These are phyloP conservation scores for Volucella bombylans DNA, from an alignment of 2,888 invertebrate species.

Conservation along the genomic window DNA sequence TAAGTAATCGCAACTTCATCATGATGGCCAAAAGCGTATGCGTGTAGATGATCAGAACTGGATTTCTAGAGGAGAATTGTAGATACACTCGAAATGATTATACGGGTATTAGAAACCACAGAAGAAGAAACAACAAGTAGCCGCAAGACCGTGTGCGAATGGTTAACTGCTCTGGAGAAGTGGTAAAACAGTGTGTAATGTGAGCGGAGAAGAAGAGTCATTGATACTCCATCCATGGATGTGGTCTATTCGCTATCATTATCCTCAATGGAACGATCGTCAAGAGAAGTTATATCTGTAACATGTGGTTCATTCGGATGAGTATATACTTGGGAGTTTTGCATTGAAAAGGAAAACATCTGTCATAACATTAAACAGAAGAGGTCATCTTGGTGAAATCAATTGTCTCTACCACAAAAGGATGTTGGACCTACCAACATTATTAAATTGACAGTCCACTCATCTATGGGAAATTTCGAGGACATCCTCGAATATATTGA, in stretches of 20 bases:
- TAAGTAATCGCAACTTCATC: constrained; percentile 64
- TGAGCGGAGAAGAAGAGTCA: constrained; percentile 54
- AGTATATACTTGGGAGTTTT: constrained; percentile 50
- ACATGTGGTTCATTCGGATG: constrained; percentile 48
- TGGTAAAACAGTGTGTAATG: constrained; percentile 36
- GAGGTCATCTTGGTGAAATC: too few species aligned
- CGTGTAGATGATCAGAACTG: constrained; percentile 64
- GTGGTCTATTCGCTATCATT: constrained; percentile 46
- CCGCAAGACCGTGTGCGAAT: constrained; percentile 69
- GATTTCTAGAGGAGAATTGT: constrained; percentile 42
- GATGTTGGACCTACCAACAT: too few species aligned
- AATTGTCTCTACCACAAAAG: too few species aligned
- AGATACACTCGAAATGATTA: constrained; percentile 33
- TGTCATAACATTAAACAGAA: too few species aligned
- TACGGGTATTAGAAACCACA: constrained; percentile 69
- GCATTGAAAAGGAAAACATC: not conserved
- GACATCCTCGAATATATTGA: too few species aligned
- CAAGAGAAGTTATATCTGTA: constrained; percentile 59
- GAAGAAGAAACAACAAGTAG: constrained; percentile 60
- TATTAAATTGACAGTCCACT: too few species aligned
- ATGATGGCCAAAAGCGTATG: constrained; percentile 17
- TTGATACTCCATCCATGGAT: constrained; percentile 58
- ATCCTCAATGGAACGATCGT: constrained; percentile 51
- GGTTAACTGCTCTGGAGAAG: constrained; percentile 51
- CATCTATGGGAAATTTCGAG: too few species aligned